Conservation (phyloP, 2,113 vertebrate genomes). For the Mastomys natalensis region DNA sequence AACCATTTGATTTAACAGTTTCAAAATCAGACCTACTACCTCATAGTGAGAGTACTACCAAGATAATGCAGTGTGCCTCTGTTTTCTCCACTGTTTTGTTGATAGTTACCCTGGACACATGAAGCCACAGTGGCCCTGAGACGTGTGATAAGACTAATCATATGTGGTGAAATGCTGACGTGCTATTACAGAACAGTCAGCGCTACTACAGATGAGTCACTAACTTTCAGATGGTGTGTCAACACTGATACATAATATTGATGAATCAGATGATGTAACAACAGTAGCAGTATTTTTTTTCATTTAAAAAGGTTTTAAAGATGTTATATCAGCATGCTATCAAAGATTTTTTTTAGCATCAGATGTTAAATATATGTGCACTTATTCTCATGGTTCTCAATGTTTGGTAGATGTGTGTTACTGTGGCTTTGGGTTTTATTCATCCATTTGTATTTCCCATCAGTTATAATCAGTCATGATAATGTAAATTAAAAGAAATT, state of each 20-base stretch:
- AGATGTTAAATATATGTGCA: neutral
- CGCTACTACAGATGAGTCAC: neutral
- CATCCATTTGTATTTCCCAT: neutral
- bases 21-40: constrained; percentile 1
- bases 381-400: neutral
- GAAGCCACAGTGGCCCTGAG: neutral
- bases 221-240: neutral
- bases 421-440: neutral
- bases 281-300: neutral
- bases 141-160: neutral
- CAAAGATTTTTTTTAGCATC: neutral
- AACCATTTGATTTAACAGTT: neutral
- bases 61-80: neutral
- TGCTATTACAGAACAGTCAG: neutral
- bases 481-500: neutral
- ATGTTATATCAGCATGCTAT: neutral
- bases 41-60: neutral
- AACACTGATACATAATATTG: neutral
- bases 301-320: neutral
- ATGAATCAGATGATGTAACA: neutral
- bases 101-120: constrained; percentile 5
- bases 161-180: neutral
- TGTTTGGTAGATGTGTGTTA: neutral
- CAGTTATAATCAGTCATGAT: neutral
- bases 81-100: neutral